Evolutionary conservation across 2,888 invertebrate species (phyloP), one percentile per base, ranked within the genome.

Genomic region (Eledone cirrhosa): DNA sequence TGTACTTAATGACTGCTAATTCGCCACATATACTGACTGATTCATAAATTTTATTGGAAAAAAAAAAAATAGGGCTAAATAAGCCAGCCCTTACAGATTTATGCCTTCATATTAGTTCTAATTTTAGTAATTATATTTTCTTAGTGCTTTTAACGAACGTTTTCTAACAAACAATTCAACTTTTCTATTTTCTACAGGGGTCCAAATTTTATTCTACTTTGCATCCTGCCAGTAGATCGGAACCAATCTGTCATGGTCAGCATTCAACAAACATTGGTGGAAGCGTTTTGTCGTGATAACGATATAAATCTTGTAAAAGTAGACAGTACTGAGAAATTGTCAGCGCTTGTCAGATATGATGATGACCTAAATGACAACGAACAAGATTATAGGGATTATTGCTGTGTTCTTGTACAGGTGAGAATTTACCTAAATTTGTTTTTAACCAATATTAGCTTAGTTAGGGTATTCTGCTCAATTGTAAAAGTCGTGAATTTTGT

Each of bases 241-340:
- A 80, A 80, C 8, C 83, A 85, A 31, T 89, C 89, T 78, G 85
- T 89, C 8, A 84, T 87, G 1, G 82, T 87, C 78, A 86, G 88
- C 77, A 89, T 90, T 29, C 88, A 89, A 69, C 87, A 88, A 69
- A 89, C 88, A 48, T 85, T 90, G n/a, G 87, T 90, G 27, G 87
- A 88, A 69, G 89, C 90, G 2, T 89, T 87, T 83, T 90, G 90
- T 81, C 85, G 86, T 87, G 90, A 90, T 78, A 87, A 88, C 74
- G 87, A 87, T 77, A 89, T 90, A 78, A 78, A 82, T 24, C 81
- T 89, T 47, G 79, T 89, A 7, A 89, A 87, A 87, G 89, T 90
- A 7, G 72, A 72, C 11, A 72, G 72, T 11, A 72, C 72, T n/a
- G 72, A 72, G 3, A 72, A 72, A 72, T 41, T 72, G 72, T 22